Base-by-base conservation (phyloP, 2,113 vertebrate species). In the Rhegmatorhina hoffmannsi region DNA sequence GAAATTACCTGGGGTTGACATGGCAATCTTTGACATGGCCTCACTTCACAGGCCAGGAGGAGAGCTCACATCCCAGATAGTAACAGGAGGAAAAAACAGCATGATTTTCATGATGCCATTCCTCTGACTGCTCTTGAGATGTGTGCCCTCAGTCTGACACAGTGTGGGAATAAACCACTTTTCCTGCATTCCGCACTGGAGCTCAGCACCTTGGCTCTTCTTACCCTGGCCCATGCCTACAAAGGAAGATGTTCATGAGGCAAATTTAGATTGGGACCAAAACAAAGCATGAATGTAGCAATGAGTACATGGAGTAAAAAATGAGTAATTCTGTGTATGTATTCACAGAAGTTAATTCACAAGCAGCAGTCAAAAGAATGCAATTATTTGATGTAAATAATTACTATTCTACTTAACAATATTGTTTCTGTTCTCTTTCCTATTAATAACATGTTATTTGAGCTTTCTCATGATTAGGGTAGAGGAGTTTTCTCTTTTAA, bases 61-160 rank as follows among this genome's bases (percentile, higher is more conserved):
- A 66, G 3, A 82, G 14, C 19, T 83, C 34, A 52, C 44, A 53
- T 69, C 31, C 50, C 59, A 64, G 33, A 28, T 23, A 62, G 62
- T 46, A 69, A 8, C 58, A 86, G 40, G 43, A 64, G 46, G 74
- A 53, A 74, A 33, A 34, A 90, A 15, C 9, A 93, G 18, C 12
- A 40, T 31, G 29, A 63, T 67, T 76, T 6, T n/a, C 3, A 0
- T 4, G n/a, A 55, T 46, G 21, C 47, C 0, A 0, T 29, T 11
- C 26, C 43, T 77, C 74, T 66, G n/a, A 15, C 40, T 40, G 9
- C 40, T 68, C 19, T 40, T 52, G 38, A 53, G 44, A 31, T 11
- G 7, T 0, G 2, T 68, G 36, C n/a, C 4, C 7, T 38, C 33
- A 58, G 17, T 49, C 46, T 62, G 49, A 64, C 19, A 26, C 36